Evolutionary conservation across 2,888 invertebrate genomes (phyloP).

Genomic region (Mongoloraphidia duomilia): DNA sequence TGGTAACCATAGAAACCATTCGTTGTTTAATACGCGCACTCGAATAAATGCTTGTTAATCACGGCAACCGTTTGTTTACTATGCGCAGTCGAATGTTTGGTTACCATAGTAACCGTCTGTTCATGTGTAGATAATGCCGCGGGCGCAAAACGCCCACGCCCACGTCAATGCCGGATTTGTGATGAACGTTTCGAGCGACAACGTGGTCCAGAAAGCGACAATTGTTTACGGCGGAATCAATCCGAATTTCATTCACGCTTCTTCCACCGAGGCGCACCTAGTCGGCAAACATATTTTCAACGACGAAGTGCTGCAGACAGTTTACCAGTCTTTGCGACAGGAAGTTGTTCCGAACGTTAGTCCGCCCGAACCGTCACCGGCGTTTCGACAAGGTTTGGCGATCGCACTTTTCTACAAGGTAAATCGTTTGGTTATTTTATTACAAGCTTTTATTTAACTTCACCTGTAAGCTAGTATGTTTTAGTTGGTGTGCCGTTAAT

Average conservation of each 20-base stretch:
- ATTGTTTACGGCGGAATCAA: conserved; percentile 53
- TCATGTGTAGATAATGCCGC: conserved; percentile 46
- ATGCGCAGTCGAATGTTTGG: too few species aligned
- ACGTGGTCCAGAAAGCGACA: conserved; percentile 30
- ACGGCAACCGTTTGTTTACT: too few species aligned
- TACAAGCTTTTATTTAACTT: too few species aligned
- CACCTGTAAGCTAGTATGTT: too few species aligned
- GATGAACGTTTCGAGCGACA: conserved; percentile 34
- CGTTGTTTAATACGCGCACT: too few species aligned
- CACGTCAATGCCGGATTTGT: conserved; percentile 58
- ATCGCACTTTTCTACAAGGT: conserved; percentile 73
- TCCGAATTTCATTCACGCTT: conserved; percentile 35
- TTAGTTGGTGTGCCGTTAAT: too few species aligned
- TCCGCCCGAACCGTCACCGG: conserved; percentile 51
- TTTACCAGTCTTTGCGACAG: conserved; percentile 30
- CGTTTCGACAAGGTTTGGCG: conserved; percentile 55
- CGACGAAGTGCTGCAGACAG: conserved; percentile 28
- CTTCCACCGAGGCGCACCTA: conserved; percentile 32
- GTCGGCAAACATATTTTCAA: conserved; percentile 29
- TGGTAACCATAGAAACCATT: too few species aligned
- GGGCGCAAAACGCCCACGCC: conserved; percentile 60
- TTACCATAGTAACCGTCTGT: too few species aligned
- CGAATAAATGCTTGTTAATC: too few species aligned
- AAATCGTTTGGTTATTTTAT: conserved; percentile 7
- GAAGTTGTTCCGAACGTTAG: conserved; percentile 50